Percentiles rank a stretch among this genome's conserved stretches.
Evolutionary conservation across 2,888 invertebrate species (phyloP).

Genomic region (Scaptomyza reducta): DNA sequence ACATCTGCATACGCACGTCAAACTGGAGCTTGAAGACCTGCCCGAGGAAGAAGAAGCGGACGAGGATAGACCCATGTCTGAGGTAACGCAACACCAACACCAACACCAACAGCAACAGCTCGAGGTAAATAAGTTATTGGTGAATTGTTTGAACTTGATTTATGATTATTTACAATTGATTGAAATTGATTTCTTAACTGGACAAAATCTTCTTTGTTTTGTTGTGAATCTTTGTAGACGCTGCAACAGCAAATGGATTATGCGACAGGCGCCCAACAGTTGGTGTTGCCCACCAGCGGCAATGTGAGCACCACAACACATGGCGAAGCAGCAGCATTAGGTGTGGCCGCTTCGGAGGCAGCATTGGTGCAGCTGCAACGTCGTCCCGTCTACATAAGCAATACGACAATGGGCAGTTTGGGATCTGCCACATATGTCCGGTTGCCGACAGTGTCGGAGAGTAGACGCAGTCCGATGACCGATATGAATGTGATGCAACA

Average conservation of each 20-base stretch:
- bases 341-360: slow-evolving; percentile 77
- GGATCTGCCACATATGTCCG: slow-evolving; percentile 78
- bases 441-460: slow-evolving; percentile 80
- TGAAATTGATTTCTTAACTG: too few relatives aligned
- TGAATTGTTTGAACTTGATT: too few relatives aligned
- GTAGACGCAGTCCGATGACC: slow-evolving; percentile 80
- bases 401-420: slow-evolving; percentile 70
- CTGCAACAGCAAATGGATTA: slow-evolving; percentile 67
- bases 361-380: slow-evolving; percentile 79
- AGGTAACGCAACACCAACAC: slow-evolving; percentile 35
- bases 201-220: neutral
- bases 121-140: slow-evolving; percentile 27
- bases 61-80: slow-evolving; percentile 52
- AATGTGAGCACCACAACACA: slow-evolving; percentile 74
- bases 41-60: slow-evolving; percentile 66
- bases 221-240: neutral
- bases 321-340: slow-evolving; percentile 24
- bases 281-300: slow-evolving; percentile 78
- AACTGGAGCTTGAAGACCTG: slow-evolving; percentile 74
- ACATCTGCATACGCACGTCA: slow-evolving; percentile 66
- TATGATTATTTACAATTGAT: too few relatives aligned
- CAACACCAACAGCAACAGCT: slow-evolving; percentile 38
- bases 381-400: slow-evolving; percentile 82
- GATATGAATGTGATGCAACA: slow-evolving; percentile 81
- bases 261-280: slow-evolving; percentile 65